Evolutionary conservation across 2,113 vertebrate species (phyloP), one percentile per base, ranked within the genome.

Genomic region (Stercorarius parasiticus): DNA sequence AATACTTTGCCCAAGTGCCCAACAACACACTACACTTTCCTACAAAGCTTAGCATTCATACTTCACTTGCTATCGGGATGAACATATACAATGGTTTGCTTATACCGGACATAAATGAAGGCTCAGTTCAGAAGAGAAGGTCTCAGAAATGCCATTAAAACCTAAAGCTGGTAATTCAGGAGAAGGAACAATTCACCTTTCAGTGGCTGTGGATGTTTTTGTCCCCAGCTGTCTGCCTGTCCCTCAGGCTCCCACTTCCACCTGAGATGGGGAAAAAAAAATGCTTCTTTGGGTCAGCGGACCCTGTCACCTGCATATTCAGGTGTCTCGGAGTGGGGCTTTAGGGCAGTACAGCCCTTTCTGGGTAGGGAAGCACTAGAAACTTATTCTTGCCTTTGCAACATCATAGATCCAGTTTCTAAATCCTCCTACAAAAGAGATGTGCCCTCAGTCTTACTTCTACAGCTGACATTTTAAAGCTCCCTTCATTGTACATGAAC

Each of bases 11-110:
- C 64, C 26, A 13, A 65, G 70, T 27, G 72, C 73, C 82, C 67
- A 77, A 59, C 56, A 64, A 29, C 4, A 21, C 21, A 8, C 70
- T 73, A 85, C 58, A 6, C 78, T 66, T 62, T 53, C 93, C 85
- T 47, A 95, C 93, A 96, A 81, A 96, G 87, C 82, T 67, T 62
- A 34, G 89, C 93, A 93, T 85, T 95, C 84, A 91, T 40, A 11
- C 72, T 77, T 21, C 59, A 45, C 55, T 49, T 22, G 26, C 86
- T 64, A 32, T 70, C 3, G 0, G 40, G 74, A 86, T 55, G 72
- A 90, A 90, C 1, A 0, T 87, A 89, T n/a, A 95, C 92, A 96
- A 76, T 71, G 76, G 78, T 89, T 38, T 85, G 64, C 88, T 93
- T 93, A 93, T 77, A 69, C 79, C 23, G 50, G 65, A 40, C 82